A percentile compares a stretch with the other conserved stretches of the same genome.
These are phyloP conservation scores for Eumaeus atala DNA, from an alignment of 1,140 invertebrate genomes.

Conservation along the genomic window DNA sequence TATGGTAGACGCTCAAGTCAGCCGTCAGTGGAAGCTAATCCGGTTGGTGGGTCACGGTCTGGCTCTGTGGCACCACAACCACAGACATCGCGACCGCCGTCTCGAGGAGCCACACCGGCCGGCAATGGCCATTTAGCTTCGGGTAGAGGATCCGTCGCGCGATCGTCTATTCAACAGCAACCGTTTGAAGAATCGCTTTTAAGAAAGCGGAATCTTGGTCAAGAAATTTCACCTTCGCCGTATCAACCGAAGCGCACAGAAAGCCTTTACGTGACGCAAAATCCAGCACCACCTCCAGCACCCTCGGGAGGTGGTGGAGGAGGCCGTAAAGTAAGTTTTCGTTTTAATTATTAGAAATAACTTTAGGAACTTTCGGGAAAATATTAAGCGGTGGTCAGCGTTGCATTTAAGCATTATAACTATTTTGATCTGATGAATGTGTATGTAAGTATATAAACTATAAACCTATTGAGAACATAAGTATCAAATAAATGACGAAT, in stretches of 20 bases:
- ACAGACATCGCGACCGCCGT: slow-evolving; percentile 46
- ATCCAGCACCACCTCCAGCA: slow-evolving; percentile 66
- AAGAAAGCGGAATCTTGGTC: slow-evolving; percentile 85
- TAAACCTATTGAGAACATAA: too few species aligned
- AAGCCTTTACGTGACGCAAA: slow-evolving; percentile 82
- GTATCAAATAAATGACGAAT: too few species aligned
- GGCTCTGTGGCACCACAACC: slow-evolving; percentile 69
- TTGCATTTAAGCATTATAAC: too few species aligned
- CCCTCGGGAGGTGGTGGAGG: slow-evolving; percentile 63
- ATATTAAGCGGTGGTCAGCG: too few species aligned
- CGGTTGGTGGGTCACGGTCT: slow-evolving; percentile 39
- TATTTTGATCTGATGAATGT: too few species aligned
- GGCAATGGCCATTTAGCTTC: slow-evolving; percentile 74
- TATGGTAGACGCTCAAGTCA: slow-evolving; percentile 84
- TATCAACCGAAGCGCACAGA: slow-evolving; percentile 92
- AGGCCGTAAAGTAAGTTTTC: slow-evolving; percentile 57
- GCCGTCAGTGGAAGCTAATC: slow-evolving; percentile 80
- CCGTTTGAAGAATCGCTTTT: slow-evolving; percentile 88
- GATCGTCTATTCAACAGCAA: slow-evolving; percentile 67
- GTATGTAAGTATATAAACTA: too few species aligned
- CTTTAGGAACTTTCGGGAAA: too few species aligned
- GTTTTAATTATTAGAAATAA: not conserved
- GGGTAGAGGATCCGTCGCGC: slow-evolving; percentile 63
- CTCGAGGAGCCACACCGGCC: slow-evolving; percentile 55
- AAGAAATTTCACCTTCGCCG: slow-evolving; percentile 89